Base-by-base conservation (phyloP, 2,113 vertebrate species). In the Monopterus albus region DNA sequence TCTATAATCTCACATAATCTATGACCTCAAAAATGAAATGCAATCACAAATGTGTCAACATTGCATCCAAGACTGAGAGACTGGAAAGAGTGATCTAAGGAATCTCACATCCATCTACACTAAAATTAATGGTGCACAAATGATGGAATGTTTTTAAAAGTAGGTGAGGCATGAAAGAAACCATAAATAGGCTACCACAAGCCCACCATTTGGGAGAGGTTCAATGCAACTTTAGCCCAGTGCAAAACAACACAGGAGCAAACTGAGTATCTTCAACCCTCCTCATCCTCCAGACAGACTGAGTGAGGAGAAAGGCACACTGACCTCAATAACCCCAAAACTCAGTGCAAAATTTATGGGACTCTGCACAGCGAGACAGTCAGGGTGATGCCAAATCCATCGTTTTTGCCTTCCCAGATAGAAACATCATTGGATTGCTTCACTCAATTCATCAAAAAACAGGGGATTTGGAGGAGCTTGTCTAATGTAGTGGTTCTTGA, bases 401-500 rank as follows among this genome's bases (percentile, higher is more conserved):
- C 36, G 47, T 74, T 87, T 78, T 85, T 75, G 79, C 57, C 75
- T 82, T 81, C 72, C 81, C 78, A 64, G 83, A 85, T 81, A 79
- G 84, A 81, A 84, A 81, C 72, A 82, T 61, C 50, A 74, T 83
- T 85, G 75, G 78, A 39, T 69, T 65, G 70, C 68, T 61, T 75
- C 68, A 72, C 62, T 67, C 71, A 81, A 83, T 92, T 88, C 72
- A 78, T 88, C 67, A 73, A 78, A 65, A 84, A 56, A 50, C 11
- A 35, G 6, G 71, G 63, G 56, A 39, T 74, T 71, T 63, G 55
- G 77, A 76, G 78, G 68, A 89, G 29, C 69, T 76, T 75, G 67
- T 81, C 68, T 90, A 91, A 91, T 91, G 91, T 92, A 91, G 88
- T 88, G 86, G 82, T 90, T 85, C 69, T 87, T 23, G 39, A 78